Conservation (phyloP, 2,113 vertebrate species). For the Macquaria ambigua region DNA sequence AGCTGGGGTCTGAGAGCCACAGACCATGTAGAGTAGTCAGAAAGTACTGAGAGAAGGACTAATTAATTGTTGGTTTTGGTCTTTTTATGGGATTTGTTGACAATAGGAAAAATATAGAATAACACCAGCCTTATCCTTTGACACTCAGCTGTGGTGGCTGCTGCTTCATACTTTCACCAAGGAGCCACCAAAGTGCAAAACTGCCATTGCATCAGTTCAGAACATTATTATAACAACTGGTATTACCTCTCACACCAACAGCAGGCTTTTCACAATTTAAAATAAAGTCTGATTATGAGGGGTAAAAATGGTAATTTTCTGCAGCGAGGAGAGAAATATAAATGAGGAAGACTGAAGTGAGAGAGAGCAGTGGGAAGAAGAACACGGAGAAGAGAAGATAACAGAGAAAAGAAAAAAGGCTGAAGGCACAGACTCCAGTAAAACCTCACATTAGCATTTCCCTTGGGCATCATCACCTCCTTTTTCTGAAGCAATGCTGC, state of each 20-base stretch:
- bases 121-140: background rate
- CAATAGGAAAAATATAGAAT: background rate
- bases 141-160: background rate
- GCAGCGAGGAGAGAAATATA: background rate
- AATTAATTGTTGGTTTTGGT: background rate
- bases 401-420: background rate
- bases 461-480: background rate
- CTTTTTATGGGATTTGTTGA: background rate
- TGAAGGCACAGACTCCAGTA: background rate
- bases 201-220: background rate
- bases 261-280: background rate
- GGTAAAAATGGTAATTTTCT: conserved; percentile 10
- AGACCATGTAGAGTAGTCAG: background rate
- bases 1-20: background rate
- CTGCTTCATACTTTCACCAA: background rate
- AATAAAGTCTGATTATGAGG: background rate
- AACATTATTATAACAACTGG: background rate
- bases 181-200: background rate
- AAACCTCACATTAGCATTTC: conserved; percentile 38
- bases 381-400: conserved; percentile 10
- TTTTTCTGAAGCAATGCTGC: background rate
- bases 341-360: background rate
- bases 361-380: background rate
- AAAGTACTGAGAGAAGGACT: background rate
- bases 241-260: background rate